Percentiles rank a stretch among this genome's conserved stretches.
phyloP scores from a whole-genome alignment of 2,888 invertebrate species.

The Aproaerema taeniolella region DNA sequence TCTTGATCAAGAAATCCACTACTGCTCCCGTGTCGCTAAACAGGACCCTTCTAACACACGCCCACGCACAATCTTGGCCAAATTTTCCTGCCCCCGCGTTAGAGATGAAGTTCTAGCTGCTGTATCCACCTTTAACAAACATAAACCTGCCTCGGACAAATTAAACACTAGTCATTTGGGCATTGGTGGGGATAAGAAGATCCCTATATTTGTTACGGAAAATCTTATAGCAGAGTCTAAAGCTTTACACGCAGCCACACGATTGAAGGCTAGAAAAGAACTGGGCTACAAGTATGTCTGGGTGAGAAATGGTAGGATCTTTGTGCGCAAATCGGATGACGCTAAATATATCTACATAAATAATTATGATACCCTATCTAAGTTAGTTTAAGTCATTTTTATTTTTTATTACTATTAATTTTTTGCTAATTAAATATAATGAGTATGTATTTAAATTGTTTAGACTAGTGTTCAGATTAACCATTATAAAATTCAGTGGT shows the following conservation, averaged over 20 bases:
- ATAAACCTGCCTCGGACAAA: background rate
- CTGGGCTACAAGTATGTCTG: conserved; percentile 13
- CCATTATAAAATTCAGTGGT: background rate
- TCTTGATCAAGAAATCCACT: conserved; percentile 16
- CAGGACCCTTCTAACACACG: conserved; percentile 10
- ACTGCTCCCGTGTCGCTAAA: conserved; percentile 21
- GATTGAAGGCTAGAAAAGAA: conserved; percentile 3
- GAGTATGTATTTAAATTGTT: background rate
- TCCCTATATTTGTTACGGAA: background rate
- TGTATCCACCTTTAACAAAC: background rate
- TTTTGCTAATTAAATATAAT: background rate
- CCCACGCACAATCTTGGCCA: conserved; percentile 21
- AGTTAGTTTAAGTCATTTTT: background rate
- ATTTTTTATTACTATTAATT: background rate
- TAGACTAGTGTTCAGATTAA: background rate
- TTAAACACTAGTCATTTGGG: background rate
- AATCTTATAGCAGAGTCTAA: background rate
- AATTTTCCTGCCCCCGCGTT: conserved; percentile 17
- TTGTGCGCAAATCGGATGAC: conserved; percentile 12
- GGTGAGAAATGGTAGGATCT: conserved; percentile 15
- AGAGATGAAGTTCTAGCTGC: background rate
- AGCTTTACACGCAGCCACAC: background rate
- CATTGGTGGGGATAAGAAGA: conserved; percentile 1
- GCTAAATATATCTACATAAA: conserved; percentile 1
- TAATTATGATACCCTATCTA: background rate